Percentiles rank a stretch among this genome's conserved stretches.
These are phyloP conservation scores for Agelastica alni DNA, from an alignment of 2,888 invertebrate species.

Conservation along the genomic window DNA sequence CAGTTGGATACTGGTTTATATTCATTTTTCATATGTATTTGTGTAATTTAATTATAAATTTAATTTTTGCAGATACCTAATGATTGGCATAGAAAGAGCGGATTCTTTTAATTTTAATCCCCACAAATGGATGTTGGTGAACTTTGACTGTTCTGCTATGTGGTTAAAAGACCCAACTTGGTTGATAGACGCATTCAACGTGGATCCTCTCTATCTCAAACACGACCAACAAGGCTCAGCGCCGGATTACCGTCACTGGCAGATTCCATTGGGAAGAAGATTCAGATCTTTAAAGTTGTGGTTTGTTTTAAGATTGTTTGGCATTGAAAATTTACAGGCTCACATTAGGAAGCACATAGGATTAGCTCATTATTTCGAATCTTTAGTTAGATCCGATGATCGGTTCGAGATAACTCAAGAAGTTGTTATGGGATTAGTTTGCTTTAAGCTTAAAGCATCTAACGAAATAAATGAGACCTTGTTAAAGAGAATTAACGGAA, in stretches of 20 bases:
- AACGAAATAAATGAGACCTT: slow-evolving; percentile 84
- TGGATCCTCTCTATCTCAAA: slow-evolving; percentile 95
- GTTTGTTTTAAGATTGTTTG: slow-evolving; percentile 92
- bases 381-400: slow-evolving; percentile 72
- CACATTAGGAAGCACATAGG: slow-evolving; percentile 84
- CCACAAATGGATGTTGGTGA: slow-evolving; percentile 99
- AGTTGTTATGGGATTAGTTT: slow-evolving; percentile 93
- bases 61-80: slow-evolving; percentile 67
- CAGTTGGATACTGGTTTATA: too few species aligned
- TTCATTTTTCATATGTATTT: too few species aligned
- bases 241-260: slow-evolving; percentile 97
- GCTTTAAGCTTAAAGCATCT: slow-evolving; percentile 87
- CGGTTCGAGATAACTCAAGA: slow-evolving; percentile 90
- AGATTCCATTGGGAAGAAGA: slow-evolving; percentile 91
- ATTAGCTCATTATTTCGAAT: slow-evolving; percentile 86
- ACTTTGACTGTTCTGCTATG: slow-evolving; percentile 98
- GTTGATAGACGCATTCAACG: slow-evolving; percentile 94
- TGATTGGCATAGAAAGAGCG: slow-evolving; percentile 86
- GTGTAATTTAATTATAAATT: too few species aligned
- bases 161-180: slow-evolving; percentile 91
- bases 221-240: slow-evolving; percentile 89
- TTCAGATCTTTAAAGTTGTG: slow-evolving; percentile 93
- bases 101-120: slow-evolving; percentile 99
- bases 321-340: slow-evolving; percentile 84
- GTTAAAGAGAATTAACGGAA: slow-evolving; percentile 82